Percentiles rank a stretch among this genome's conserved stretches.
These are phyloP conservation scores for Brachirus orientalis DNA, from an alignment of 2,113 vertebrate genomes.

Conservation along the genomic window DNA sequence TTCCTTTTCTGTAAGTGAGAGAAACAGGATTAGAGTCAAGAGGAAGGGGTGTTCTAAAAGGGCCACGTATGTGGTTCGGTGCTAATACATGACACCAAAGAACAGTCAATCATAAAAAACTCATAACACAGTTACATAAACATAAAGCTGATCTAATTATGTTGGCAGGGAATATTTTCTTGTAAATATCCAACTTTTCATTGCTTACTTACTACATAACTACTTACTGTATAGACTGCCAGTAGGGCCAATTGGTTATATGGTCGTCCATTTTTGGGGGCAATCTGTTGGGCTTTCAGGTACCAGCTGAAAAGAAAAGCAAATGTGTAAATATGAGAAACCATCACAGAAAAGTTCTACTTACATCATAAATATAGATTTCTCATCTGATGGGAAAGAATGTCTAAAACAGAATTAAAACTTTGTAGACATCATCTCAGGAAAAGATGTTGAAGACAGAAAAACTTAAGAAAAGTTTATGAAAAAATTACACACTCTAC, in stretches of 20 bases:
- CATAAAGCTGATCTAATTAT: not conserved
- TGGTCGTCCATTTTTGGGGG: constrained; percentile 96
- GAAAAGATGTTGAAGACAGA: not conserved
- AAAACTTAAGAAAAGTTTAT: too few species aligned
- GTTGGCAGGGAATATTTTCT: not conserved
- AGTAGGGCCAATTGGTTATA: constrained; percentile 97
- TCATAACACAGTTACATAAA: too few species aligned
- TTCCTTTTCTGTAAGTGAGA: constrained; percentile 89
- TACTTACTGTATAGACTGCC: constrained; percentile 95
- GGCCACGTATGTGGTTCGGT: too few species aligned
- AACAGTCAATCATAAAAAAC: constrained; percentile 1
- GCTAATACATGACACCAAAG: not conserved
- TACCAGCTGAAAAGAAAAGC: constrained; percentile 89
- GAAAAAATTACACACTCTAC: too few species aligned
- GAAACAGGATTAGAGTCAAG: constrained; percentile 3
- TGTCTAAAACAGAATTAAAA: not conserved
- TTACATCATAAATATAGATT: too few species aligned
- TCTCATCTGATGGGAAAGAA: not conserved
- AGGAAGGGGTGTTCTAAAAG: not conserved
- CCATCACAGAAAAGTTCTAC: too few species aligned
- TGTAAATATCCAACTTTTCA: not conserved
- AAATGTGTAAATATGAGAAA: too few species aligned
- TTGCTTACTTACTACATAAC: not conserved
- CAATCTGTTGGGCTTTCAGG: constrained; percentile 97
- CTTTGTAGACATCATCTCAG: not conserved